Evolutionary conservation across 2,888 invertebrate genomes (phyloP), one percentile per base, ranked within the genome.

Genomic region (Acanthopleura granulata): DNA sequence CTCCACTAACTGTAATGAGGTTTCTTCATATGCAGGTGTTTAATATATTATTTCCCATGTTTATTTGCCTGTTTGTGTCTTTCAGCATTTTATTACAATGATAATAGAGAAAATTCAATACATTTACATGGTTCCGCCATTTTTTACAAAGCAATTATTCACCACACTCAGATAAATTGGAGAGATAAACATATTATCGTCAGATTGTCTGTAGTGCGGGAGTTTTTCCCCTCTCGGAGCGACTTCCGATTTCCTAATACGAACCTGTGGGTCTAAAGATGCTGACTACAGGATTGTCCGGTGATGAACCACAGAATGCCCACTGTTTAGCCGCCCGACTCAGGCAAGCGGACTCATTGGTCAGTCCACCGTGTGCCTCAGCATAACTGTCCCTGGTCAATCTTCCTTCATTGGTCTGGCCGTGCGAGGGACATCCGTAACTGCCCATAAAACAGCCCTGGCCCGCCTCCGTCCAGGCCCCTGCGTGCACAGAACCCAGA

Each of bases 251-350:
- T 40, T 3, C 9, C 40, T 9, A 40, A 12, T 22, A 27, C 66
- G 16, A 16, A 84, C 85, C 85, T 75, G 84, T 83, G 18, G 85
- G 85, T 62, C 80, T 76, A 62, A 75, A 85, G n/a, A 85, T 80
- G 40, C 80, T 78, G 0, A 82, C 82, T 4, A 79, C 49, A 1
- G 85, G 81, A 61, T 79, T 75, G 29, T 82, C 78, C 0, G 66
- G n/a, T 50, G 72, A 50, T 0, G 77, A 79, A n/a, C 83, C 83
- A 74, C 83, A 84, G 71, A 77, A 82, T 0, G 0, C 18, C 81
- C 83, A 84, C 72, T 82, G 75, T 0, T 72, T 61, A 0, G 72
- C 25, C 15, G 83, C 81, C 3, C 82, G 76, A 12, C 51, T 16
- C 40, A 85, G 69, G 75, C 84, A 85, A 0, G 49, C 75, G 0